These are phyloP conservation scores for Dendrocincla tyrannina DNA, from an alignment of 2,797 vertebrate genomes.

Conservation along the genomic window DNA sequence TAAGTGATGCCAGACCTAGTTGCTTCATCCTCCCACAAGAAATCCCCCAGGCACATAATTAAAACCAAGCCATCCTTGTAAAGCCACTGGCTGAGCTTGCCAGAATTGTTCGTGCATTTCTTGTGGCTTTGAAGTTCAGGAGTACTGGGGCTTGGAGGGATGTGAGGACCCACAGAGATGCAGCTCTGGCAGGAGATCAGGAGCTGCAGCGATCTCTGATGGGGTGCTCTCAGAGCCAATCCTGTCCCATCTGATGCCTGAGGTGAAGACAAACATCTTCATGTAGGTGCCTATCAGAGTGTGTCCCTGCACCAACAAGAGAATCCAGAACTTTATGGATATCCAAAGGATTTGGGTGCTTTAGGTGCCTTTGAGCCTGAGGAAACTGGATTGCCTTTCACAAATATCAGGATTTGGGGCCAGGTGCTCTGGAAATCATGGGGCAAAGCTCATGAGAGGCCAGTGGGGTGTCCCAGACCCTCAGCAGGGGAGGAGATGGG, in stretches of 20 bases:
- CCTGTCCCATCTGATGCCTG: background rate
- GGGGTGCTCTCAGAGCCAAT: background rate
- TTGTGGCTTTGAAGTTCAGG: slow-evolving; percentile 1
- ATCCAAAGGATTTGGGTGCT: background rate
- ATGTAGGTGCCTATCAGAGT: background rate
- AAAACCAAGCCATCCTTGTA: slow-evolving; percentile 7
- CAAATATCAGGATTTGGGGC: background rate
- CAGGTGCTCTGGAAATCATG: background rate
- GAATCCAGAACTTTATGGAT: background rate
- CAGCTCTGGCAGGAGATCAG: background rate
- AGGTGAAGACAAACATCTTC: background rate
- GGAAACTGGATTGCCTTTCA: background rate
- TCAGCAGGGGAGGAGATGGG: background rate
- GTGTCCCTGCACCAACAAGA: background rate
- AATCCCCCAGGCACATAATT: slow-evolving; percentile 14
- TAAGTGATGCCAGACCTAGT: background rate
- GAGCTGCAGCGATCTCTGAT: background rate
- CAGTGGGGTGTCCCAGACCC: background rate
- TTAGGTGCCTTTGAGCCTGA: background rate
- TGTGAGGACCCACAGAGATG: background rate
- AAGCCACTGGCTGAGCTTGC: background rate
- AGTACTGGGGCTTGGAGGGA: background rate
- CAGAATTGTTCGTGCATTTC: background rate
- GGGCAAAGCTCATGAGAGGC: background rate
- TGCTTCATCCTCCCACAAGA: slow-evolving; percentile 28